These are phyloP conservation scores for Dicycla oo DNA, from an alignment of 2,888 invertebrate genomes.

Conservation along the genomic window DNA sequence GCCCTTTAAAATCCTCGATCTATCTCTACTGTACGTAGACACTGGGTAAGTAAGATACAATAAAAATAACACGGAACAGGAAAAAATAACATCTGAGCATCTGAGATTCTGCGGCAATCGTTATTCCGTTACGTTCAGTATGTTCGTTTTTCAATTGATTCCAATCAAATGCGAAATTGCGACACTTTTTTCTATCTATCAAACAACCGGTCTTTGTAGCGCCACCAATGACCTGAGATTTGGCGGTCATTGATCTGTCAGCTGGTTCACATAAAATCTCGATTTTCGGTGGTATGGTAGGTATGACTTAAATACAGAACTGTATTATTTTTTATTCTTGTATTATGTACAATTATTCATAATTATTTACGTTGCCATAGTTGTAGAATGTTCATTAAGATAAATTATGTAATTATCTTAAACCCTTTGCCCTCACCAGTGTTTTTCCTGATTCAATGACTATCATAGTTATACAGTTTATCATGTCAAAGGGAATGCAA, in stretches of 20 bases:
- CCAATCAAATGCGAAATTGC: not conserved
- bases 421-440: slow-evolving; percentile 13
- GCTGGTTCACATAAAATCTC: slow-evolving; percentile 10
- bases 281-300: not conserved
- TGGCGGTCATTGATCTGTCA: slow-evolving; percentile 56
- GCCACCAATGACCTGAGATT: slow-evolving; percentile 50
- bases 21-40: no score
- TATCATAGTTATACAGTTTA: not conserved
- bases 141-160: slow-evolving; percentile 14
- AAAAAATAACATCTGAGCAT: slow-evolving; percentile 35
- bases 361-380: not conserved
- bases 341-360: not conserved
- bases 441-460: slow-evolving; percentile 31
- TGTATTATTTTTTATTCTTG: not conserved
- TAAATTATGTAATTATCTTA: not conserved
- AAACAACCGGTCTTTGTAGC: slow-evolving; percentile 31
- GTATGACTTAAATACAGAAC: not conserved
- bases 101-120: not conserved
- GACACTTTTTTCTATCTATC: not conserved
- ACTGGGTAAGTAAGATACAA: no score
- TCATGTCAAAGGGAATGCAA: not conserved
- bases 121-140: not conserved
- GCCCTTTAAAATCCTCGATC: not conserved
- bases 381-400: not conserved
- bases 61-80: slow-evolving; percentile 34